Evolutionary conservation across 1,140 invertebrate genomes (phyloP).

Genomic region (Nephotettix cincticeps): DNA sequence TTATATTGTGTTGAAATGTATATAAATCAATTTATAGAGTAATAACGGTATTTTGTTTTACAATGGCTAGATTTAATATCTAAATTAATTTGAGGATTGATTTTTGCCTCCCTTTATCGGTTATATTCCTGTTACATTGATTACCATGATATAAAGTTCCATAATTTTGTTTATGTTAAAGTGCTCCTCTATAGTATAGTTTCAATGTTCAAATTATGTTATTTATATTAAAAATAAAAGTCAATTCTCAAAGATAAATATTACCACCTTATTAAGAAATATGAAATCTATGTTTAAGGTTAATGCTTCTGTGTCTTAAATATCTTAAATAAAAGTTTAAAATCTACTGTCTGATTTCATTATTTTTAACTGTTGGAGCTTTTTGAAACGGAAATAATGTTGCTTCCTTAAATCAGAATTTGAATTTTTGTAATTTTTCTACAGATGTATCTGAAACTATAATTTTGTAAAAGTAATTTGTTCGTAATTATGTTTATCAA

Average conservation of each 20-base stretch:
- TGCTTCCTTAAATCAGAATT: too few relatives aligned
- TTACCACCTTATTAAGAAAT: conserved; percentile 13
- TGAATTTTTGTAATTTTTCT: too few relatives aligned
- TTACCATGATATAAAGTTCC: conserved; percentile 14
- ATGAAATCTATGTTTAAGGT: conserved; percentile 8
- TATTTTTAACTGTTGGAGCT: conserved; percentile 13
- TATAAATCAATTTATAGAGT: conserved; percentile 21
- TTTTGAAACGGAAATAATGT: background rate
- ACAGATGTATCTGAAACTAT: too few relatives aligned
- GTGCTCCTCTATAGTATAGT: background rate
- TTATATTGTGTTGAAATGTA: conserved; percentile 19
- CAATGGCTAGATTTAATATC: background rate
- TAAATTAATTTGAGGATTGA: conserved; percentile 16
- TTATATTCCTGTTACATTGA: conserved; percentile 7
- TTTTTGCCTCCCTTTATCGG: conserved; percentile 4
- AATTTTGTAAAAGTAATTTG: too few relatives aligned
- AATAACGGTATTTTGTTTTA: conserved; percentile 14
- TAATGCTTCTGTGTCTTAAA: conserved; percentile 20
- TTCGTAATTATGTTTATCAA: too few relatives aligned
- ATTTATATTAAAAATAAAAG: background rate
- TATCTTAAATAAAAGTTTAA: background rate
- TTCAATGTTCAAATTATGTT: background rate
- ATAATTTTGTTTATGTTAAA: background rate
- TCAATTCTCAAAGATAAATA: conserved; percentile 16
- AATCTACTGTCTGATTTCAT: background rate